These are phyloP conservation scores for Ictalurus punctatus DNA, from an alignment of 2,113 vertebrate genomes.

Conservation along the genomic window DNA sequence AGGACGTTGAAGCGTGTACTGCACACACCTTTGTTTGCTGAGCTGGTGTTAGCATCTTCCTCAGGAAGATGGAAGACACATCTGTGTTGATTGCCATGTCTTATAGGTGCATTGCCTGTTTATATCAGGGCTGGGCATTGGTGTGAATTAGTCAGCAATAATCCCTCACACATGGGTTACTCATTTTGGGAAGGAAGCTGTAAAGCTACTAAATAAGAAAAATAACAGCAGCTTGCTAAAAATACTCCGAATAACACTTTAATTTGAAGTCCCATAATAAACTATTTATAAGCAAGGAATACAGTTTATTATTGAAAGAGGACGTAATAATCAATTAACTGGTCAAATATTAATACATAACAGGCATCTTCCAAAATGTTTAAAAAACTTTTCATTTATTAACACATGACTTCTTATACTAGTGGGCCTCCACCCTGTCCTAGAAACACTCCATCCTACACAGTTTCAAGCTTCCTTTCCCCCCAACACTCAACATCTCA, in stretches of 20 bases:
- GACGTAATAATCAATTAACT: not conserved
- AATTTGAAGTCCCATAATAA: not conserved
- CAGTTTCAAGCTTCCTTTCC: not conserved
- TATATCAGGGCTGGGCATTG: not conserved
- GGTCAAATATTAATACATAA: not conserved
- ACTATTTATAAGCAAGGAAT: not conserved
- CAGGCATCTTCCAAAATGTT: not conserved
- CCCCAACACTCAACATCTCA: not conserved
- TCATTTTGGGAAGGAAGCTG: not conserved
- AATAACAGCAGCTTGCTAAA: not conserved
- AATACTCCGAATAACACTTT: not conserved
- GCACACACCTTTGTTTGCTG: conserved; percentile 91
- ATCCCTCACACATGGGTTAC: not conserved
- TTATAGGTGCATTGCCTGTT: not conserved
- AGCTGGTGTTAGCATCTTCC: conserved; percentile 92
- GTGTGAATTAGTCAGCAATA: not conserved
- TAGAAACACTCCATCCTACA: not conserved
- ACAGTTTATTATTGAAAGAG: not conserved
- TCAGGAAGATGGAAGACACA: conserved; percentile 71
- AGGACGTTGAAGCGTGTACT: conserved; percentile 96
- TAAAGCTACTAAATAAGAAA: not conserved
- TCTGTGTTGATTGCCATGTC: not conserved
- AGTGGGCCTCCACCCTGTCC: not conserved
- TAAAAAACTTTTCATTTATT: not conserved
- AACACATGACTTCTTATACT: not conserved